Conservation (phyloP, 2,888 invertebrate genomes). For the Pycnomerus fuliginosus region DNA sequence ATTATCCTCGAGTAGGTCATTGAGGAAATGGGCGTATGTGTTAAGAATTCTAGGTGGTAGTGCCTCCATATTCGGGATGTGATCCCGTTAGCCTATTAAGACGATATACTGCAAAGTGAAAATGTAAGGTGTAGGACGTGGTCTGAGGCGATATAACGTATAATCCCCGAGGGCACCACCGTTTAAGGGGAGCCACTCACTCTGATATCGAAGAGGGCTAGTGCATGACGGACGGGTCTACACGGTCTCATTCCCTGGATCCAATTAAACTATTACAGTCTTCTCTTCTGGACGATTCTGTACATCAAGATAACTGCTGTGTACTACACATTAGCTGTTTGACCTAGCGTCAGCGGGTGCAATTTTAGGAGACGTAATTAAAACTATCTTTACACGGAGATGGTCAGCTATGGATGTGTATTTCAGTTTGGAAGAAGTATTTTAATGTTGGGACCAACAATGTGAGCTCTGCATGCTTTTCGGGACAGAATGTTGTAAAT, state of each 20-base stretch:
- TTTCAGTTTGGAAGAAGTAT: too few species aligned
- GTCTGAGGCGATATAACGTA: conserved; percentile 41
- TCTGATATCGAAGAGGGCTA: conserved; percentile 33
- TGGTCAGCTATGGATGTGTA: too few species aligned
- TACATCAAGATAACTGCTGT: conserved; percentile 22
- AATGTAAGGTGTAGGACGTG: conserved; percentile 36
- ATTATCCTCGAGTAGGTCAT: conserved; percentile 17
- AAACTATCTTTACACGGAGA: too few species aligned
- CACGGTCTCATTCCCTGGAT: conserved; percentile 40
- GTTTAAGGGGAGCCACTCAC: conserved; percentile 33
- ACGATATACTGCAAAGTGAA: conserved; percentile 46
- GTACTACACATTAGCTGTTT: conserved; percentile 18
- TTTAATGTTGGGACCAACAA: too few species aligned
- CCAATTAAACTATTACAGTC: conserved; percentile 42
- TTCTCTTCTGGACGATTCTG: conserved; percentile 19
- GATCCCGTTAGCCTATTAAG: conserved; percentile 41
- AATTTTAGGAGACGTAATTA: too few species aligned
- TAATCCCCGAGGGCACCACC: conserved; percentile 43
- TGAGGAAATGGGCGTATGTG: conserved; percentile 16
- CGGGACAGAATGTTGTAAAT: too few species aligned
- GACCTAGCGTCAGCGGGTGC: conserved; percentile 16
- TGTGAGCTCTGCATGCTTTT: too few species aligned
- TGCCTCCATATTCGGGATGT: conserved; percentile 23
- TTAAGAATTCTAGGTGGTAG: conserved; percentile 22
- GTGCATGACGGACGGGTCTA: conserved; percentile 42